Base-by-base conservation (phyloP, 2,888 invertebrate genomes). In the Trichopria drosophilae region DNA sequence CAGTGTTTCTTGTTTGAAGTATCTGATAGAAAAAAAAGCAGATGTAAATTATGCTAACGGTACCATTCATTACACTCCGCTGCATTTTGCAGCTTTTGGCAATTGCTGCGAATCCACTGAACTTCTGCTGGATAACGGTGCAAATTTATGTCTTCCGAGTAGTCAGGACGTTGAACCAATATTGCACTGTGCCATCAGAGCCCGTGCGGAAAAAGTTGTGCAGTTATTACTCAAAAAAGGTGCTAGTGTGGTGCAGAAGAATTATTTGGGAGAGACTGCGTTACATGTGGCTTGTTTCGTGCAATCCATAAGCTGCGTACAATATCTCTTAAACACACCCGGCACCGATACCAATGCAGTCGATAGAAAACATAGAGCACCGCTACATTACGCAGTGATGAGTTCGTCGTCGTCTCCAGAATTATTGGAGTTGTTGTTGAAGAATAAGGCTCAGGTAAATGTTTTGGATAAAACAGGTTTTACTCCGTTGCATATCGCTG, bases 1-100 rank as follows among this genome's bases (percentile, higher is more conserved):
- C 4, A 88, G 85, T 58, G 76, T 82, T 31, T 82, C 85, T 19
- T 87, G 89, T 60, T 81, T 87, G 16, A 82, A 81, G 63, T 86
- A 84, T 67, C 79, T 92, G 50, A 81, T 90, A 45, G 77, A 82
- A 34, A 82, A 82, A 63, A 86, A 86, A 2, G 81, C 82, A 61
- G 86, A 90, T 65, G 84, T 88, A 3, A 88, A 90, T 76, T 66
- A 67, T 32, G 56, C 52, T 1, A 68, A 63, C 13, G 47, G 59
- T 4, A 57, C 59, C 3, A 66, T 59, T 22, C 61, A 64, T 51
- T 74, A 72, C 42, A 73, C 72, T 57, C 77, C 81, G 0, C 69
- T 82, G 12, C 81, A 81, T 58, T 77, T 78, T 52, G 79, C 80
- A 1, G 78, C 78, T 2, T 75, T 79, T 64, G 73, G 78, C 6